A percentile compares a stretch with the other conserved stretches of the same genome.
Evolutionary conservation across 2,888 invertebrate species (phyloP).

Genomic region (Resseliella maxima): DNA sequence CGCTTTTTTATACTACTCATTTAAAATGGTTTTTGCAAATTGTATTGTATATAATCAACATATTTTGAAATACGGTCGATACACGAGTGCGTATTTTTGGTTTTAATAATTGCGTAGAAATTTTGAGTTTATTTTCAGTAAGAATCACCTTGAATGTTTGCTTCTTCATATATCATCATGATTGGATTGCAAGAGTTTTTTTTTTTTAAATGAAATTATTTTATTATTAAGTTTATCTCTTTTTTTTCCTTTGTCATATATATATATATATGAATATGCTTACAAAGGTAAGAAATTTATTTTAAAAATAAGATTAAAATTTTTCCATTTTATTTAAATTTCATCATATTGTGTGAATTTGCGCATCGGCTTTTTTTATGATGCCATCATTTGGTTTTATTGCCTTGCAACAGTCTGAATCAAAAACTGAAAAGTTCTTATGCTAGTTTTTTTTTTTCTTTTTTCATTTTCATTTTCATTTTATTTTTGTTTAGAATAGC

Average conservation of each 20-base stretch:
- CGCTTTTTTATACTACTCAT: too few relatives aligned
- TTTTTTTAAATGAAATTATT: background rate
- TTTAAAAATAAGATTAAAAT: background rate
- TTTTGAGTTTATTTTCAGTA: background rate
- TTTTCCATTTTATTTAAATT: background rate
- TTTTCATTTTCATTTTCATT: too few relatives aligned
- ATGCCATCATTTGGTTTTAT: too few relatives aligned
- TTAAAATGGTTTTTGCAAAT: too few relatives aligned
- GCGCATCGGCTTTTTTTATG: too few relatives aligned
- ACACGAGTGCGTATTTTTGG: background rate
- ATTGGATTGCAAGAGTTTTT: too few relatives aligned
- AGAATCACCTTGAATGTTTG: constrained; percentile 7
- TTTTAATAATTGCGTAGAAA: background rate
- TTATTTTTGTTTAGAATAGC: too few relatives aligned
- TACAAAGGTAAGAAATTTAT: background rate
- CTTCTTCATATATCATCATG: background rate
- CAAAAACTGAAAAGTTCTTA: too few relatives aligned
- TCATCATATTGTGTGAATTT: too few relatives aligned
- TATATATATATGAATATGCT: background rate
- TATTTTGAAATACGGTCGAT: background rate
- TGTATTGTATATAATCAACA: too few relatives aligned
- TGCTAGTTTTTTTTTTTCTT: too few relatives aligned
- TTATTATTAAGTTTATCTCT: background rate
- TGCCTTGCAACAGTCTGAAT: background rate
- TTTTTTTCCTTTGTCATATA: too few relatives aligned